These are phyloP conservation scores for Oligia fasciuncula DNA, from an alignment of 2,888 invertebrate genomes.

Conservation along the genomic window DNA sequence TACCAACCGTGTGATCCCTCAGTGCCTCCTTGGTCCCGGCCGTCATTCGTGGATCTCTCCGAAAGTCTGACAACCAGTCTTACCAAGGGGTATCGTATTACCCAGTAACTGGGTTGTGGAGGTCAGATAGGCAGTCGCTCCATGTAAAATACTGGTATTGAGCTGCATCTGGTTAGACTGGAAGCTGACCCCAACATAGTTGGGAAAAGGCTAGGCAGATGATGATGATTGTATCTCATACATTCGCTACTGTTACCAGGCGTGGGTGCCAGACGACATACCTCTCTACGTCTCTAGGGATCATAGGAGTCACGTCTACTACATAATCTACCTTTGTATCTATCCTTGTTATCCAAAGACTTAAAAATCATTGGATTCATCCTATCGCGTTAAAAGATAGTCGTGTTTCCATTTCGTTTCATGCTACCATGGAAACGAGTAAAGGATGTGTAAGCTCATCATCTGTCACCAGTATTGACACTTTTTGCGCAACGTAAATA, in stretches of 20 bases:
- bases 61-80: too few relatives aligned
- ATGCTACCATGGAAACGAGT: background rate
- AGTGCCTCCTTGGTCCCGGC: too few relatives aligned
- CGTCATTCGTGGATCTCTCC: too few relatives aligned
- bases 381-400: background rate
- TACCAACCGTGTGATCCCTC: too few relatives aligned
- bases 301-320: background rate
- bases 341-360: background rate
- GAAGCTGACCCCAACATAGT: too few relatives aligned
- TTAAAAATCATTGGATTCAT: background rate
- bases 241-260: background rate
- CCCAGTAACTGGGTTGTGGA: too few relatives aligned
- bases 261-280: background rate
- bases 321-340: background rate
- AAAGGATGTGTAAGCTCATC: background rate
- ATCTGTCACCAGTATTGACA: background rate
- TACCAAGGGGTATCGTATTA: too few relatives aligned
- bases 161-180: too few relatives aligned
- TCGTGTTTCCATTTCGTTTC: background rate
- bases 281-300: background rate
- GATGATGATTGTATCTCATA: background rate
- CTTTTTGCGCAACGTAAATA: background rate
- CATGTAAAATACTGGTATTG: too few relatives aligned
- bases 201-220: too few relatives aligned
- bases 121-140: too few relatives aligned